Evolutionary conservation across 2,888 invertebrate species (phyloP).

Genomic region (Pandemis heparana): DNA sequence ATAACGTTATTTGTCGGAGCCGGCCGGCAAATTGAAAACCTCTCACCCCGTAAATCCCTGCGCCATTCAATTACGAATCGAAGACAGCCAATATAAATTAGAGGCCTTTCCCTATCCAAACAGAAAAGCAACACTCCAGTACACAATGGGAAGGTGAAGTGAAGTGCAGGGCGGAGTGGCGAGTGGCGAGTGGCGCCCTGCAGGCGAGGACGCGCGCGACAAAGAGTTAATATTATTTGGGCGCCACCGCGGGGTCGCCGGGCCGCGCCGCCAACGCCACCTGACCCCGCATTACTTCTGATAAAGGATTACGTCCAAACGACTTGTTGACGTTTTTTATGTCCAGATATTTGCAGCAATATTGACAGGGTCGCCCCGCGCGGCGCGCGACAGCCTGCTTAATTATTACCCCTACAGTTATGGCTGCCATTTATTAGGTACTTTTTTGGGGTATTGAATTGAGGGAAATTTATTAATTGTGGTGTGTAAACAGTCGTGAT

Average conservation of each 20-base stretch:
- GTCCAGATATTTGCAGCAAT: conserved; percentile 39
- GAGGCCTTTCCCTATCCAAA: conserved; percentile 42
- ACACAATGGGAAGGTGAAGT: conserved; percentile 60
- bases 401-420: neutral
- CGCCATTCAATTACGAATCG: conserved; percentile 11
- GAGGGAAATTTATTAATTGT: conserved; percentile 3
- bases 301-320: conserved; percentile 62
- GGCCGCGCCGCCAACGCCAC: conserved; percentile 52
- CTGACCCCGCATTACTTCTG: conserved; percentile 58
- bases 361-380: conserved; percentile 33
- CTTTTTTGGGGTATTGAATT: neutral
- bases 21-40: neutral
- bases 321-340: conserved; percentile 52
- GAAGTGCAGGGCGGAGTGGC: conserved; percentile 43
- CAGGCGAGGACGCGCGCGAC: conserved; percentile 19
- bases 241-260: conserved; percentile 43
- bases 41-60: conserved; percentile 2
- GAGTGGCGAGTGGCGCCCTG: conserved; percentile 49
- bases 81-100: conserved; percentile 36
- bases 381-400: neutral
- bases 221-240: conserved; percentile 72
- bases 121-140: conserved; percentile 49
- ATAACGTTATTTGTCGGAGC: neutral
- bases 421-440: neutral
- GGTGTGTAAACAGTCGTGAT: neutral